Base-by-base conservation (phyloP, 2,888 invertebrate species). In the Acanthoscelides obtectus region DNA sequence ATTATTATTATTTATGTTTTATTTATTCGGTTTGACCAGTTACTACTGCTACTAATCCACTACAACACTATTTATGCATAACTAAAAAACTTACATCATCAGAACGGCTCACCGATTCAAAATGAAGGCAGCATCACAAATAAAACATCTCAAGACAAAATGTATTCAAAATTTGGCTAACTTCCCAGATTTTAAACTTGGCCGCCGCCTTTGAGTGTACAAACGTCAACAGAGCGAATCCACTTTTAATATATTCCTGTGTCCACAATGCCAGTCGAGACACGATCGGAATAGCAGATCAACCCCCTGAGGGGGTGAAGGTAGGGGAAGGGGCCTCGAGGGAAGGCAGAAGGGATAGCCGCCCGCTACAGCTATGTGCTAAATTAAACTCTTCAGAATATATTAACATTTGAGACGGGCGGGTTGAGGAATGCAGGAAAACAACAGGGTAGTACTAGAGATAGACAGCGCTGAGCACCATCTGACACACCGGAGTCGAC, bases 381-480 rank as follows among this genome's bases (percentile, higher is more conserved):
- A 85, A 85, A 85, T 85, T 85, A 85, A 85, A 85, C 84, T 85
- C 84, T 83, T 84, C 84, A 81, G 84, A 85, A 85, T 85, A 85
- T 85, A 85, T 85, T 85, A 85, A 85, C 84, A 84, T 85, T 84
- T 82, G 82, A 82, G 83, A 81, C 81, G 81, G 80, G 80, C 81
- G 80, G 79, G 79, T 78, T 79, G 75, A 78, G 77, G 79, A 80
- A 80, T 79, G 79, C 77, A 78, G 75, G 72, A 72, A 72, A 71
- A 71, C 71, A 45, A 70, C 71, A 75, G 67, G 72, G 73, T 68
- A 72, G 66, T 70, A 68, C 68, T 71, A n/a, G n/a, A n/a, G n/a
- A n/a, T n/a, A n/a, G n/a, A n/a, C n/a, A n/a, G n/a, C n/a, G n/a
- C n/a, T n/a, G n/a, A n/a, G n/a, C n/a, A n/a, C n/a, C n/a, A n/a